Base-by-base conservation (phyloP, 2,888 invertebrate species). In the Eupithecia centaureata region DNA sequence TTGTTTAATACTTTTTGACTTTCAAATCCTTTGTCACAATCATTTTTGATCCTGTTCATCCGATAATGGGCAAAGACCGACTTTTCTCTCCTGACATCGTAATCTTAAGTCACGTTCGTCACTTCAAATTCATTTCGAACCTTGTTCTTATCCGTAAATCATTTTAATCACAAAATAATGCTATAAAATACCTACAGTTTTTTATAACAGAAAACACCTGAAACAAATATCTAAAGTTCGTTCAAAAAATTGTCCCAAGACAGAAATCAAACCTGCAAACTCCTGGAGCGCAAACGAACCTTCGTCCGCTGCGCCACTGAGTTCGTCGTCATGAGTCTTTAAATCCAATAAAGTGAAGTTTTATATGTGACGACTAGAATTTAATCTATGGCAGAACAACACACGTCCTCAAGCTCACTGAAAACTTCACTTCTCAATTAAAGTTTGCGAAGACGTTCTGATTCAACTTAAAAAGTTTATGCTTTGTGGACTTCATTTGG, bases 381-480 rank as follows among this genome's bases (percentile, higher is more conserved):
- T 15, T 56, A 73, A 73, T 63, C 70, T 28, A 28, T 38, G 63
- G 62, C 59, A 70, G 66, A 74, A 79, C 76, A 77, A 77, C 79
- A 82, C 77, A 82, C 83, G 80, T 82, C 78, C 72, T 63, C 51
- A 61, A 66, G 67, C 71, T 63, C 62, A 71, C 70, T 81, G 77
- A 74, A 75, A 77, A 80, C 79, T 81, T 81, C 73, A 64, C 64
- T 69, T 67, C 68, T 67, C 71, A 75, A 76, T 76, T 76, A 74
- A 76, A 74, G 67, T 74, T 74, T 65, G 60, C 66, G 57, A 61
- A 74, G 75, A 73, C 73, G 68, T 70, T 71, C 68, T 57, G 70
- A 74, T 68, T 71, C 63, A 68, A 71, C 68, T 68, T 72, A 73
- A 73, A 73, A 74, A 76, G 73, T 76, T 75, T 65, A 47, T 63